Evolutionary conservation across 2,113 vertebrate genomes (phyloP).

Genomic region (Columba janthina): DNA sequence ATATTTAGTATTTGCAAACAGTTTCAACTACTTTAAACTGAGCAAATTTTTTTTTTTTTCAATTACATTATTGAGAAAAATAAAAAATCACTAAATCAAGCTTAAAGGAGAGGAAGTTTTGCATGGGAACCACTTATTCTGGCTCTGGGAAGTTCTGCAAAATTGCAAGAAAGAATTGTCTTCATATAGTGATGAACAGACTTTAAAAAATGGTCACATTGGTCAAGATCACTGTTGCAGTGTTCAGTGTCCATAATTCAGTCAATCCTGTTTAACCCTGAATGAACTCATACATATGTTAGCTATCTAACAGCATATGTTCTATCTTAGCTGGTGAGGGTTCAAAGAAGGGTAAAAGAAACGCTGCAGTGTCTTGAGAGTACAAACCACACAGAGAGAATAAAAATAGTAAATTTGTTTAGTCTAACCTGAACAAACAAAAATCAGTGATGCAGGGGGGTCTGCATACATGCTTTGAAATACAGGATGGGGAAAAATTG

Average conservation of each 20-base stretch:
- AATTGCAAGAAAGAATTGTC: background rate
- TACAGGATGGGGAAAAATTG: background rate
- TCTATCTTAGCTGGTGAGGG: background rate
- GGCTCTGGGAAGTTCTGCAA: background rate
- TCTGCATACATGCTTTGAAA: background rate
- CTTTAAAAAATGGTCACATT: background rate
- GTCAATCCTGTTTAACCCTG: constrained; percentile 17
- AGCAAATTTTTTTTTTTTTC: background rate
- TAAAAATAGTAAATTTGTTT: constrained; percentile 9
- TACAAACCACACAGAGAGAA: background rate
- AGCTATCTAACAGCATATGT: constrained; percentile 33
- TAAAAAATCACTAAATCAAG: background rate
- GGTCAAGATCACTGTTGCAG: background rate
- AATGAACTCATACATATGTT: constrained; percentile 29
- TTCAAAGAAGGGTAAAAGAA: constrained; percentile 47
- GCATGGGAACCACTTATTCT: background rate
- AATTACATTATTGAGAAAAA: background rate
- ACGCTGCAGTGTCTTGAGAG: background rate
- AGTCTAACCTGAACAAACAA: constrained; percentile 14
- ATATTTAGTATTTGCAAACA: background rate
- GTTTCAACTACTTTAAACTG: constrained; percentile 8
- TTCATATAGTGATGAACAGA: background rate
- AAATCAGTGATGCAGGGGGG: constrained; percentile 9
- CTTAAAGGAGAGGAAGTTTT: background rate
- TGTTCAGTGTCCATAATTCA: background rate